Evolutionary conservation across 2,888 invertebrate genomes (phyloP), one percentile per base, ranked within the genome.

Genomic region (Sipunculus nudus): DNA sequence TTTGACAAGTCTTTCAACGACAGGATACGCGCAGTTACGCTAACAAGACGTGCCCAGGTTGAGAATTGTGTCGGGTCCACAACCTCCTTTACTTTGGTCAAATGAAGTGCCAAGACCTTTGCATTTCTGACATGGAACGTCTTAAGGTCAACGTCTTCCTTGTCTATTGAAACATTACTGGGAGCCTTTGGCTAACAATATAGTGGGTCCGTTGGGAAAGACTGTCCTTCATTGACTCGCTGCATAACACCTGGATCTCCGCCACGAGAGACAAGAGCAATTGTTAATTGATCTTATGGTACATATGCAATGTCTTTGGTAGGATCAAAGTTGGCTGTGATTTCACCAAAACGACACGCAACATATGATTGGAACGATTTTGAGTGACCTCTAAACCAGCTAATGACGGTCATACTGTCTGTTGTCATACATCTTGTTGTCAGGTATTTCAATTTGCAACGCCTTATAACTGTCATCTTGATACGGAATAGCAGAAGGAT

Each of bases 321-420:
- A 5, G 53, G 53, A 25, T 53, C 40, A 25, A 47, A 53, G 53
- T 53, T 25, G 25, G 47, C 6, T n/a, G 53, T 53, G 5, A 53
- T 53, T 23, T 54, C 55, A 10, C 55, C 55, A 4, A 54, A 50
- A 19, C 55, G 55, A 23, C 35, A 52, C n/a, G 55, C 53, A 16
- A 54, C 49, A 23, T 54, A 54, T 3, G 55, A 54, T 10, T 29
- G 21, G 26, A 41, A 53, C n/a, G 40, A 16, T 19, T 53, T 53
- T 26, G 53, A 53, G 4, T 54, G 55, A n/a, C 55, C 55, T 6
- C 48, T 21, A 5, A 54, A 32, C 55, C 55, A 54, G 19, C 55
- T n/a, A 13, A 54, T 54, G 10, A 28, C 53, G 21, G 41, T 53
- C 3, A 46, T 19, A 19, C 53, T 53, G 41, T 53, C 53, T 8